Percentiles rank a stretch among this genome's conserved stretches.
These are phyloP conservation scores for Cynopterus brachyotis DNA, from an alignment of 2,113 vertebrate species.

Conservation along the genomic window DNA sequence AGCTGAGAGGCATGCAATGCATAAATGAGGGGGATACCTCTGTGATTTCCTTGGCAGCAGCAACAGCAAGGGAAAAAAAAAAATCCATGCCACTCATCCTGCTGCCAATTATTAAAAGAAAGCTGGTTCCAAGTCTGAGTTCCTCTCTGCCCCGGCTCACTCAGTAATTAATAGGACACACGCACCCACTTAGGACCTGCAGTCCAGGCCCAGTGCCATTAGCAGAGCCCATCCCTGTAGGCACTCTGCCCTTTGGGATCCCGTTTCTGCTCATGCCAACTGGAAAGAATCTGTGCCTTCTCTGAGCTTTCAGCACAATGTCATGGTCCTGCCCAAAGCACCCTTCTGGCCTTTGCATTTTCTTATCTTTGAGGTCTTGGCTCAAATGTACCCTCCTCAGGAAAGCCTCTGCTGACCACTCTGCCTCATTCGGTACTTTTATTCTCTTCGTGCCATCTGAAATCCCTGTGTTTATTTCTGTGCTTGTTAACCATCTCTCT, in stretches of 20 bases:
- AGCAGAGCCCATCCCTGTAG: background rate
- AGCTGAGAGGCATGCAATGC: background rate
- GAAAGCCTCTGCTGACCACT: background rate
- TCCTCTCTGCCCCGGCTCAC: background rate
- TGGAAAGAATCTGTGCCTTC: background rate
- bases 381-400: background rate
- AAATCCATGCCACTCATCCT: background rate
- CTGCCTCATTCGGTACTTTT: background rate
- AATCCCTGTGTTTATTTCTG: rapidly evolving
- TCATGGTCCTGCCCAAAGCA: too few relatives aligned
- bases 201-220: rapidly evolving
- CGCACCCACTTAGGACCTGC: rapidly evolving
- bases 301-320: background rate
- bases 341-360: background rate
- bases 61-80: background rate
- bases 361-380: background rate
- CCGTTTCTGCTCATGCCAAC: background rate
- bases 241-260: background rate
- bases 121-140: background rate
- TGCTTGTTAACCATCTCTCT: background rate
- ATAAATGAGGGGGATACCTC: background rate
- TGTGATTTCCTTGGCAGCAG: slow-evolving; percentile 9
- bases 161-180: background rate
- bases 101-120: background rate
- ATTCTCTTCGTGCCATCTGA: background rate